These are phyloP conservation scores for Lasioglossum zephyrum DNA, from an alignment of 2,888 invertebrate genomes.

Conservation along the genomic window DNA sequence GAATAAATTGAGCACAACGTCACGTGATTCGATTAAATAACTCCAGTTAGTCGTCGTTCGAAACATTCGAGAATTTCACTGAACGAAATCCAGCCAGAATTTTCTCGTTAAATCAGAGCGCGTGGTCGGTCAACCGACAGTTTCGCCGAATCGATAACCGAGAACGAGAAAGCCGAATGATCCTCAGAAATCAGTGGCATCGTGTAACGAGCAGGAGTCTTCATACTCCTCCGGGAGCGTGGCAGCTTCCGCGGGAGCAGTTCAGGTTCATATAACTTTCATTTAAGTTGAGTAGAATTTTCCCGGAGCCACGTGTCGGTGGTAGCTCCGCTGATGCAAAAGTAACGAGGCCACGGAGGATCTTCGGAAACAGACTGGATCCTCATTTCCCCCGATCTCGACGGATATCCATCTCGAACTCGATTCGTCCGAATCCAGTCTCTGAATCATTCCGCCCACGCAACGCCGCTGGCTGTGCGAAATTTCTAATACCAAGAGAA, in stretches of 20 bases:
- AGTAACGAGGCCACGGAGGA: constrained; percentile 4
- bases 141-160: constrained; percentile 1
- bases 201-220: neutral
- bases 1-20: too few species aligned
- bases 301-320: neutral
- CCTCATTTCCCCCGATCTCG: constrained; percentile 10
- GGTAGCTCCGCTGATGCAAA: constrained; percentile 7
- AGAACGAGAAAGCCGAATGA: neutral
- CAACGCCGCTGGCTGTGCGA: neutral
- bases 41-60: neutral
- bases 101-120: neutral
- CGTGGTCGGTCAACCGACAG: neutral
- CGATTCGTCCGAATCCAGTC: constrained; percentile 1
- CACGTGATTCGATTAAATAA: neutral
- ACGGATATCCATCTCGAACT: constrained; percentile 1
- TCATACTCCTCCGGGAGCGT: neutral
- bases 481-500: neutral
- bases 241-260: neutral
- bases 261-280: neutral
- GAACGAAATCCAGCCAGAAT: neutral
- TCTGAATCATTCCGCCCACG: neutral
- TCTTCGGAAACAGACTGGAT: constrained; percentile 10
- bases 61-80: too few species aligned
- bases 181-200: neutral
- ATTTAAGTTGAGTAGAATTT: constrained; percentile 3